Base-by-base conservation (phyloP, 2,888 invertebrate genomes). In the Ferrisia virgata region DNA sequence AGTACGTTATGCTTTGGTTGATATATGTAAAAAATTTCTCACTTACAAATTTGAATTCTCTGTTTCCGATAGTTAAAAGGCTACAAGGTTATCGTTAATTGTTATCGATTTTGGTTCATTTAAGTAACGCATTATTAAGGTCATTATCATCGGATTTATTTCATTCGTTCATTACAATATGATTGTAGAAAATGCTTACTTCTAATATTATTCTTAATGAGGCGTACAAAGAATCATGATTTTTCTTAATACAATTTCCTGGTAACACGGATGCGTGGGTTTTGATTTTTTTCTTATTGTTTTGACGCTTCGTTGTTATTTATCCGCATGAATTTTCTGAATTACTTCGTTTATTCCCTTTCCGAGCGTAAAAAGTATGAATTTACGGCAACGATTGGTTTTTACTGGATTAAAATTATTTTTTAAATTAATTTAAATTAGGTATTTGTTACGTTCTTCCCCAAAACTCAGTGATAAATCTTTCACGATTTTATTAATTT, bases 61-160 rank as follows among this genome's bases (percentile, higher is more conserved):
- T 15, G 64, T 28, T 76, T 76, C 31, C 72, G 72, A 76, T 76
- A 76, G 72, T 36, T 76, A 36, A 76, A 36, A 18, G 72, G 72
- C 36, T 76, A 76, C 72, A 76, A 76, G 72, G 72, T 76, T 76
- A 76, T 76, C 72, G 15, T 76, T 76, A 76, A 76, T 76, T 76
- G 72, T 76, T 76, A 76, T 76, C 72, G 72, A 76, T 76, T 76
- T 76, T 36, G 18, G 31, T 76, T n/a, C 72, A 36, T 76, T 76
- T 36, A 36, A 76, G 36, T 33, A 36, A 76, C 72, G 72, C 72
- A 36, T 76, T 76, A 76, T 76, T 76, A 76, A 76, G 31, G 72
- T 76, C 72, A 76, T 76, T 76, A 76, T 76, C 36, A 76, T 76
- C 36, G 9, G 72, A 76, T 76, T 76, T 76, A n/a, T 76, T 76